These are phyloP conservation scores for Tubulanus polymorphus DNA, from an alignment of 2,888 invertebrate genomes.

Conservation along the genomic window DNA sequence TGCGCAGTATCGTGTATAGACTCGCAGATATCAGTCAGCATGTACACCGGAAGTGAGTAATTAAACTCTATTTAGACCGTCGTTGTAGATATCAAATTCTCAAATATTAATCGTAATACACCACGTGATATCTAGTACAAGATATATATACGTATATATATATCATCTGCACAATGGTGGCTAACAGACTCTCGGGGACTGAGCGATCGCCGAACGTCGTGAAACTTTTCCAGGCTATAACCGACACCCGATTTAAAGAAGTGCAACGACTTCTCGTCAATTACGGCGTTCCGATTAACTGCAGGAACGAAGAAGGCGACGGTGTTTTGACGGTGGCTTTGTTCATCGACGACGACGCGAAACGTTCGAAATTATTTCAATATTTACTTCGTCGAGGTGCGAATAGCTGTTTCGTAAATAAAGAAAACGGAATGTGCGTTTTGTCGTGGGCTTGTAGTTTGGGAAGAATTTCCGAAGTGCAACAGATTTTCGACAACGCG, in stretches of 20 bases:
- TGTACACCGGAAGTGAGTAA: too few relatives aligned
- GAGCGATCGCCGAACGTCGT: constrained; percentile 15
- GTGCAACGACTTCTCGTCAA: constrained; percentile 31
- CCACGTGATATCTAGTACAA: too few relatives aligned
- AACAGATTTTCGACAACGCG: constrained; percentile 27
- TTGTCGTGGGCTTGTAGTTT: constrained; percentile 37
- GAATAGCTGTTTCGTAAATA: constrained; percentile 27
- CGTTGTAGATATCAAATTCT: too few relatives aligned
- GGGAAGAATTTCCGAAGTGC: constrained; percentile 27
- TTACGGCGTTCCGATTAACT: constrained; percentile 26
- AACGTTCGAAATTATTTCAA: constrained; percentile 33
- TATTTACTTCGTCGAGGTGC: constrained; percentile 33
- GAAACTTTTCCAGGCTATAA: constrained; percentile 28
- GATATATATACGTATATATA: too few relatives aligned
- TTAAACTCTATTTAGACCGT: too few relatives aligned
- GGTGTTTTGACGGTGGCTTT: constrained; percentile 36
- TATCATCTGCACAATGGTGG: too few relatives aligned
- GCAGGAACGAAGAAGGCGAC: constrained; percentile 34
- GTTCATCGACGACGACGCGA: constrained; percentile 29
- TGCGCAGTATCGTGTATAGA: too few relatives aligned
- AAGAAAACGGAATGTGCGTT: constrained; percentile 25
- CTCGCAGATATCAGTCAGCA: too few relatives aligned
- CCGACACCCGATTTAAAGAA: constrained; percentile 26
- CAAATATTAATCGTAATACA: too few relatives aligned
- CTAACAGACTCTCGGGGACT: too few relatives aligned